Evolutionary conservation across 2,797 vertebrate species (phyloP).

Genomic region (Loriculus beryllinus): DNA sequence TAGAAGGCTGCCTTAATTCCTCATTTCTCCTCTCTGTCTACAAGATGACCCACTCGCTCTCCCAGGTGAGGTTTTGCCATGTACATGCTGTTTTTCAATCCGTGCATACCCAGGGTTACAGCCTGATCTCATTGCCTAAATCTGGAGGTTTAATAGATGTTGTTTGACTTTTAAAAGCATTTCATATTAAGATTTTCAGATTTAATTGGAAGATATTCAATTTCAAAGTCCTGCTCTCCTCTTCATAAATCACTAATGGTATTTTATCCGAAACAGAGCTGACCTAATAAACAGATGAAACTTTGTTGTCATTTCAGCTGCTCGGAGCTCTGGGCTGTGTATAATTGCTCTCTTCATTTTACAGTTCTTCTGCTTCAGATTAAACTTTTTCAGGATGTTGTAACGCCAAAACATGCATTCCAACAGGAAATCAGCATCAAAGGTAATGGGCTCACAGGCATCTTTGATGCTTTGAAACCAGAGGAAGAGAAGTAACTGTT

Average conservation of each 20-base stretch:
- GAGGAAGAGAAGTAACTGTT: slow-evolving; percentile 44
- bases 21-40: background rate
- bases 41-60: background rate
- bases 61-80: slow-evolving; percentile 4
- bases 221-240: slow-evolving; percentile 49
- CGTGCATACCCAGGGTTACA: background rate
- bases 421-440: slow-evolving; percentile 58
- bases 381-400: slow-evolving; percentile 61
- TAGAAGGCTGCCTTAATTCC: slow-evolving; percentile 16
- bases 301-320: slow-evolving; percentile 37
- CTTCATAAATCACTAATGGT: slow-evolving; percentile 53
- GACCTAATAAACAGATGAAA: slow-evolving; percentile 42
- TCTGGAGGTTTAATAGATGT: slow-evolving; percentile 48
- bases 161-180: slow-evolving; percentile 48
- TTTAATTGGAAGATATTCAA: slow-evolving; percentile 57
- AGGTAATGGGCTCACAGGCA: slow-evolving; percentile 41
- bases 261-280: slow-evolving; percentile 50
- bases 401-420: slow-evolving; percentile 36
- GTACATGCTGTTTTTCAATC: background rate
- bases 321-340: slow-evolving; percentile 8
- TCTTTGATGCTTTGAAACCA: slow-evolving; percentile 52
- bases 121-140: slow-evolving; percentile 23
- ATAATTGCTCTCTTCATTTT: slow-evolving; percentile 53
- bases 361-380: slow-evolving; percentile 50
- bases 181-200: slow-evolving; percentile 56